Percentiles rank a stretch among this genome's conserved stretches.
phyloP scores from a whole-genome alignment of 2,113 vertebrate species.

The Girardinichthys multiradiatus region DNA sequence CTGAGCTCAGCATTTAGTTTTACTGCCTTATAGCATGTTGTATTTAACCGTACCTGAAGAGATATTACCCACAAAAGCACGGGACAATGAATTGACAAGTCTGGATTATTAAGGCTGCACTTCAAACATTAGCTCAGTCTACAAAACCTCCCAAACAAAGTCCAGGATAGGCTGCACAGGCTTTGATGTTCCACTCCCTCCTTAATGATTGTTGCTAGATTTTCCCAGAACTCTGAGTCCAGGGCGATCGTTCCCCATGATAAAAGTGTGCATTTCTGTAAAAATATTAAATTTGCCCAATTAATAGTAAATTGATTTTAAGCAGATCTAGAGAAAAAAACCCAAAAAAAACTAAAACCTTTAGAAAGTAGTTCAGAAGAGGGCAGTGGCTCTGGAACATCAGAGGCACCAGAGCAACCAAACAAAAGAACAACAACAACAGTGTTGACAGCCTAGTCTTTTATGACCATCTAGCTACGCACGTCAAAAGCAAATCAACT shows the following conservation, averaged over 20 bases:
- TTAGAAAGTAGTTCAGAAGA: not conserved
- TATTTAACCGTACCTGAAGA: not conserved
- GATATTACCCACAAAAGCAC: not conserved
- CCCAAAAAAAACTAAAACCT: not conserved
- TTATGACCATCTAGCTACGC: conserved; percentile 29
- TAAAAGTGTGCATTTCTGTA: not conserved
- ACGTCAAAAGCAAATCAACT: conserved; percentile 27
- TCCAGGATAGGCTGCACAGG: conserved; percentile 3
- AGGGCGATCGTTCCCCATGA: conserved; percentile 6
- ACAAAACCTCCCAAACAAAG: conserved; percentile 41
- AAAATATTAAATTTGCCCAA: not conserved
- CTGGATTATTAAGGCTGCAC: not conserved
- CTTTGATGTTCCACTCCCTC: conserved; percentile 52
- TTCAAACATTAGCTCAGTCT: conserved; percentile 29
- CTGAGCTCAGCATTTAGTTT: not conserved
- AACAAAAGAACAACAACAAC: conserved; percentile 30
- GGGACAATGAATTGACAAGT: conserved; percentile 6
- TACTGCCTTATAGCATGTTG: not conserved
- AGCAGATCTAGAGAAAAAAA: not conserved
- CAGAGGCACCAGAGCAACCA: conserved; percentile 8
- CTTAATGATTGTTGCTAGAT: conserved; percentile 11
- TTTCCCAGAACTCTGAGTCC: not conserved
- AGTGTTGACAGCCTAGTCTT: conserved; percentile 19
- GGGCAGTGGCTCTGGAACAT: conserved; percentile 2
- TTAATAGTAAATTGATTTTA: not conserved